A percentile compares a stretch with the other conserved stretches of the same genome.
Evolutionary conservation across 2,113 vertebrate genomes (phyloP).

Genomic region (Pitta sordida): DNA sequence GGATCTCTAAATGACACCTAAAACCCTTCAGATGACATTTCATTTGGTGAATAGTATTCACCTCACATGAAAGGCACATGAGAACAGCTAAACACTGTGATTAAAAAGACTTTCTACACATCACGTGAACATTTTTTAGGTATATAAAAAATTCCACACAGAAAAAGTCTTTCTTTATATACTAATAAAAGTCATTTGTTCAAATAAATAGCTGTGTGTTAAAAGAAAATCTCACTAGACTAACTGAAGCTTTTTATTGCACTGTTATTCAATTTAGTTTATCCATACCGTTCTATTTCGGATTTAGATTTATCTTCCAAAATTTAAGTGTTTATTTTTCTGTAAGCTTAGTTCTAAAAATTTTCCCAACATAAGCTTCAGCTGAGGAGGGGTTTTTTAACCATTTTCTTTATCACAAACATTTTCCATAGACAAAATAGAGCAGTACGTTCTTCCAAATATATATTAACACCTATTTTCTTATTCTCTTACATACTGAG

Average conservation of each 20-base stretch:
- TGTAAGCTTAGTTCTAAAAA: neutral
- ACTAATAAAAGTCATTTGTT: neutral
- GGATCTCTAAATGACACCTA: neutral
- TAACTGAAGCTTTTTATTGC: neutral
- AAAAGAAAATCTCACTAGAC: neutral
- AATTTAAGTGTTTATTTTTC: neutral
- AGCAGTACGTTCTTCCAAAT: neutral
- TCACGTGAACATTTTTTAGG: neutral
- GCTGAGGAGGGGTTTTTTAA: neutral
- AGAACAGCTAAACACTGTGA: neutral
- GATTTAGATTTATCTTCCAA: slow-evolving; percentile 7
- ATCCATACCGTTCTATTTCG: neutral
- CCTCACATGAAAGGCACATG: neutral
- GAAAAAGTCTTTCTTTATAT: neutral
- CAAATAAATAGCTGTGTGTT: neutral
- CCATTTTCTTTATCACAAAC: neutral
- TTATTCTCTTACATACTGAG: neutral
- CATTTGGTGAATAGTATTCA: neutral
- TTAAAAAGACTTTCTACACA: neutral
- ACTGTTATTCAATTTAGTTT: neutral
- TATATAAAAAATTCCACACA: neutral
- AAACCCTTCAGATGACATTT: neutral
- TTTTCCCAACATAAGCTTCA: neutral
- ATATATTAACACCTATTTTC: neutral
- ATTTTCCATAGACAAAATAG: neutral